Evolutionary conservation across 2,888 invertebrate species (phyloP).

Genomic region (Brenthis daphne): DNA sequence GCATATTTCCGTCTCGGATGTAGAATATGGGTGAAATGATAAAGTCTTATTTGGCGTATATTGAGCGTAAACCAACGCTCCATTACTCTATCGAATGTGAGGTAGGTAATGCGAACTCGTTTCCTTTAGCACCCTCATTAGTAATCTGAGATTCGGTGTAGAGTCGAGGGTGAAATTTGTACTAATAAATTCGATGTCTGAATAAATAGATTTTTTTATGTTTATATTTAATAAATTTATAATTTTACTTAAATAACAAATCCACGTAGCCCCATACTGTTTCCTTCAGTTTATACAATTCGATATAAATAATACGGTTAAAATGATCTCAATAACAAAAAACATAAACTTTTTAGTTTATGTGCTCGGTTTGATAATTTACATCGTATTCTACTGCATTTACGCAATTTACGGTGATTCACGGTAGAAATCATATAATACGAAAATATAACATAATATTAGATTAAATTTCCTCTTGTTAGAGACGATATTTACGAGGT

Average conservation of each 20-base stretch:
- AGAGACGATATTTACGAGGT: no score
- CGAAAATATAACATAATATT: no score
- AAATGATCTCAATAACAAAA: no score
- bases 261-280: no score
- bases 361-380: no score
- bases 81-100: conserved; percentile 51
- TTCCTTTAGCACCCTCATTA: conserved; percentile 39
- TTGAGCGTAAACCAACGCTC: conserved; percentile 56
- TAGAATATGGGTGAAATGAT: conserved; percentile 65
- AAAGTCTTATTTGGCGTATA: conserved; percentile 68
- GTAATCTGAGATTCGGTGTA: conserved; percentile 38
- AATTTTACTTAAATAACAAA: neutral
- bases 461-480: no score
- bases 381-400: no score
- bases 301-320: no score
- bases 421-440: no score
- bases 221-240: neutral
- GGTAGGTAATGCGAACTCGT: conserved; percentile 38
- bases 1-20: conserved; percentile 64
- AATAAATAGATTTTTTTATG: neutral
- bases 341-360: no score
- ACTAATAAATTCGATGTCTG: conserved; percentile 23
- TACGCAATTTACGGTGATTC: no score
- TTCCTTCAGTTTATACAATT: no score
- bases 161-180: conserved; percentile 35